A percentile compares a stretch with the other conserved stretches of the same genome.
phyloP scores from a whole-genome alignment of 2,113 vertebrate species.

The Stigmatopora nigra region DNA sequence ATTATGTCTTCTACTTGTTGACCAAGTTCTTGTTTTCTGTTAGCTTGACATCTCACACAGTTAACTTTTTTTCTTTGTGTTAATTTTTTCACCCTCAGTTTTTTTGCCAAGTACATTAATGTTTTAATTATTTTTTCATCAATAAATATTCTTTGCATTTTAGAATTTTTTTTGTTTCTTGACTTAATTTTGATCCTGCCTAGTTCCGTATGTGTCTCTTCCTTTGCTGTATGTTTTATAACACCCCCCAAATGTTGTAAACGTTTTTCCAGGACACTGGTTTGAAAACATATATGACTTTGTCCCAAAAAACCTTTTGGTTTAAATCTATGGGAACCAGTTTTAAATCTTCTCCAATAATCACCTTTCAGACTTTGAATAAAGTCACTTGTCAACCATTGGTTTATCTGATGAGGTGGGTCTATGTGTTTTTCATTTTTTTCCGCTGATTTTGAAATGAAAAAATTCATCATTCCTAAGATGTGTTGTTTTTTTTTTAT shows the following conservation, averaged over 20 bases:
- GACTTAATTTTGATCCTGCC: neutral
- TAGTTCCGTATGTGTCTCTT: neutral
- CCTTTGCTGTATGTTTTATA: neutral
- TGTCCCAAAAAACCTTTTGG: too few relatives aligned
- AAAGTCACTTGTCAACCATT: neutral
- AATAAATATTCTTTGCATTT: neutral
- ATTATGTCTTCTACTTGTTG: slow-evolving; percentile 29
- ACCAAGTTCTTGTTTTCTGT: slow-evolving; percentile 41
- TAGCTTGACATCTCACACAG: slow-evolving; percentile 16
- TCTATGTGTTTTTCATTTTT: neutral
- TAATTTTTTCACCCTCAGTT: neutral
- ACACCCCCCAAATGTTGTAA: neutral
- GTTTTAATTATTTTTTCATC: neutral
- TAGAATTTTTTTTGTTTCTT: neutral
- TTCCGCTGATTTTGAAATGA: neutral
- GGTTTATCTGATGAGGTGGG: neutral
- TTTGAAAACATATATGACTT: neutral
- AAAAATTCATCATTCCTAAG: neutral
- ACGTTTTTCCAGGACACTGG: neutral
- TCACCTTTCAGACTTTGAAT: neutral
- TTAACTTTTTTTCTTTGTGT: slow-evolving; percentile 7
- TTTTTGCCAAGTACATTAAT: neutral
- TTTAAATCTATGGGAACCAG: neutral
- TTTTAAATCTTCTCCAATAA: neutral
- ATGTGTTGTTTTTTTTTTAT: neutral